Evolutionary conservation across 2,113 vertebrate species (phyloP).

Genomic region (Oryzias celebensis): DNA sequence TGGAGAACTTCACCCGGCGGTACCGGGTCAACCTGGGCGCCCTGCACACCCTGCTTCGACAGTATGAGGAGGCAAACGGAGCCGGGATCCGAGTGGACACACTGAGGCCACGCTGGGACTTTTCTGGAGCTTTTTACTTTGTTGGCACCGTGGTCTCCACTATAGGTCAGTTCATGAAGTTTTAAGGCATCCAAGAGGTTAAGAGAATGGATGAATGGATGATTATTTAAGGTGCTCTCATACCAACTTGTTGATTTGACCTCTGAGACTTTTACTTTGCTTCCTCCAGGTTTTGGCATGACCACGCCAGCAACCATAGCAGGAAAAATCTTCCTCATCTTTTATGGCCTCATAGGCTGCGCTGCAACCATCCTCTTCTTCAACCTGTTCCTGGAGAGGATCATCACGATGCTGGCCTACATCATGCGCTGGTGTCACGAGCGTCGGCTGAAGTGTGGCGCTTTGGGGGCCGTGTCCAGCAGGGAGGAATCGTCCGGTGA

Average conservation of each 20-base stretch:
- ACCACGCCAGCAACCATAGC: slow-evolving; percentile 78
- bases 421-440: slow-evolving; percentile 81
- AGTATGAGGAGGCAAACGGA: slow-evolving; percentile 77
- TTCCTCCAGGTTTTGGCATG: slow-evolving; percentile 78
- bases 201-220: too few species aligned
- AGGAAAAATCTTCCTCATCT: slow-evolving; percentile 81
- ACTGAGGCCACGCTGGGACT: slow-evolving; percentile 80
- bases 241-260: too few species aligned
- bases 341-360: slow-evolving; percentile 81
- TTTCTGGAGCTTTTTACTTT: slow-evolving; percentile 81
- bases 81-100: slow-evolving; percentile 77
- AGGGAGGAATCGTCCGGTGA: slow-evolving; percentile 56
- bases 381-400: slow-evolving; percentile 82
- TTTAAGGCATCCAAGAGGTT: not conserved
- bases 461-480: slow-evolving; percentile 44
- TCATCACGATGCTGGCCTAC: slow-evolving; percentile 81
- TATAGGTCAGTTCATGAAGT: slow-evolving; percentile 68
- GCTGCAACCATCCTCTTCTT: slow-evolving; percentile 82
- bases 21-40: slow-evolving; percentile 67
- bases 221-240: too few species aligned
- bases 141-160: slow-evolving; percentile 80
- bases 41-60: slow-evolving; percentile 71
- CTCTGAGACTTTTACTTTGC: not conserved
- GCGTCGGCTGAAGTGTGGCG: slow-evolving; percentile 64
- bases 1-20: slow-evolving; percentile 74